Percentiles rank a stretch among this genome's conserved stretches.
These are phyloP conservation scores for Squalus acanthias DNA, from an alignment of 2,797 vertebrate species.

Conservation along the genomic window DNA sequence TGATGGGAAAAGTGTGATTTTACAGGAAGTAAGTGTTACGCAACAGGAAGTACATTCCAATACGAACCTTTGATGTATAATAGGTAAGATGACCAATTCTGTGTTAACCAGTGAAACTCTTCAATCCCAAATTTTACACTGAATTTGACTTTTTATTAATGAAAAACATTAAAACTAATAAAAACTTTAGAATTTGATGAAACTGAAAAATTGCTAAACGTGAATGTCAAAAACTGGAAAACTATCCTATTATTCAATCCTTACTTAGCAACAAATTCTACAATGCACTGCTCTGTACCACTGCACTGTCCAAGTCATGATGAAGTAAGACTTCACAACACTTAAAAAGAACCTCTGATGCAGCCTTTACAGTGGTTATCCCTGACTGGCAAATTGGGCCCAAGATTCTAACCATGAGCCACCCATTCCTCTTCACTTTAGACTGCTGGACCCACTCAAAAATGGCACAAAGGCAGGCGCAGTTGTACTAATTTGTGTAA, in stretches of 20 bases:
- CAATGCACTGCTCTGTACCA: too few relatives aligned
- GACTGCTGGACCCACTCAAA: background rate
- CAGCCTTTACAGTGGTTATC: background rate
- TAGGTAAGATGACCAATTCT: background rate
- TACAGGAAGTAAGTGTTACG: too few relatives aligned
- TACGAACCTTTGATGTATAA: background rate
- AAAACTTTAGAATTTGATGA: background rate
- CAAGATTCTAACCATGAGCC: background rate
- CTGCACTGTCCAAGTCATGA: background rate
- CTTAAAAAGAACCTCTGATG: slow-evolving; percentile 2
- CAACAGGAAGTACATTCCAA: background rate
- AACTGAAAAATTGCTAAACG: background rate
- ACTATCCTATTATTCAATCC: background rate
- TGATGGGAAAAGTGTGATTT: background rate
- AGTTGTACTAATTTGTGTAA: background rate
- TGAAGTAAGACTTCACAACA: background rate
- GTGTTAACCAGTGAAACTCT: background rate
- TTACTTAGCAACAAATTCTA: background rate
- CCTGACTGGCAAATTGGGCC: background rate
- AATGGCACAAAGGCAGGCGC: background rate
- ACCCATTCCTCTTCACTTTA: background rate
- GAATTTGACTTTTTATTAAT: background rate
- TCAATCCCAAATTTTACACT: background rate
- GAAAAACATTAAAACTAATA: background rate
- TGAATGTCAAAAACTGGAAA: background rate